Evolutionary conservation across 2,113 vertebrate genomes (phyloP), one percentile per base, ranked within the genome.

Genomic region (Xerus inauris): DNA sequence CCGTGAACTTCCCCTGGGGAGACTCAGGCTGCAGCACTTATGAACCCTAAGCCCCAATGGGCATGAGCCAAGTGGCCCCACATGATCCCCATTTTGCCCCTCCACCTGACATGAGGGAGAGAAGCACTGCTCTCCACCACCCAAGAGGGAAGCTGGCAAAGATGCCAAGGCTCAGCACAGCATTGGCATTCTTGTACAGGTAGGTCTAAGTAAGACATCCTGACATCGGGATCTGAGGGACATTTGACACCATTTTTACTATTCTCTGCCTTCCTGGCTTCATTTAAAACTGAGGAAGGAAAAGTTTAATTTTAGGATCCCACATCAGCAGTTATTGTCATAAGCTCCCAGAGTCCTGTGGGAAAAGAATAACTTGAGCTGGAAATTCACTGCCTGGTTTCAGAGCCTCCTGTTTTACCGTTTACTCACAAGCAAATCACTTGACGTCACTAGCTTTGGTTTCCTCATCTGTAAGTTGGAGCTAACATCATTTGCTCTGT

Each of bases 61-160:
- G 54, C 73, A 72, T 8, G 40, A 11, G 7, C 59, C 51, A 71
- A 17, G 38, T 19, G 16, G 20, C 28, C 59, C 51, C 38, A 42
- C 40, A 42, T 35, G 14, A 51, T 5, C 13, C 13, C 16, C 6
- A 1, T 38, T 26, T 6, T 86, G 30, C 19, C 26, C 67, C 1
- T 40, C 9, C 9, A 1, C 30, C 67, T 45, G 28, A 42, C 54
- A 2, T 3, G 35, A 49, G 19, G 35, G 45, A 76, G 28, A 30
- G 54, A 57, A 77, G n/a, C 19, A n/a, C 8, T 14, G 7, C 62
- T 22, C 20, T 40, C 47, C 2, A 12, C 30, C 62, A n/a, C n/a
- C 30, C 8, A 26, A 30, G 3, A 3, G 54, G 54, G 47, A 0
- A 17, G 14, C 28, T n/a, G 32, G 13, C 0, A 1, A 82, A 24